Conservation (phyloP, 2,888 invertebrate genomes). For the Homarus gammarus region DNA sequence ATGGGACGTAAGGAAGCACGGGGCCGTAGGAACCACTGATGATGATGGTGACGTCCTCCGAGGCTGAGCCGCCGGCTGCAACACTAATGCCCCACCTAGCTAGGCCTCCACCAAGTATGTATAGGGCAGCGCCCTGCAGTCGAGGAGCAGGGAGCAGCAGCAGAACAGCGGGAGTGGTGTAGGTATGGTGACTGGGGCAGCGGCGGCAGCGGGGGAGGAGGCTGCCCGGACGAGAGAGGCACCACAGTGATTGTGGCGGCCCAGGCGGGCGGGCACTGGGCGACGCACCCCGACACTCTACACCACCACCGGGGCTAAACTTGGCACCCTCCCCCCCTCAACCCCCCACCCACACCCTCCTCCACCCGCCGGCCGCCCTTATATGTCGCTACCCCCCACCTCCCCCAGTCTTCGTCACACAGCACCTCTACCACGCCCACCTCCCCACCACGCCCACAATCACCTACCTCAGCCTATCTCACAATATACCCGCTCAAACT, state of each 20-base stretch:
- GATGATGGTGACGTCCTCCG: background rate
- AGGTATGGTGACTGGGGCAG: conserved; percentile 22
- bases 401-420: conserved; percentile 26
- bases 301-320: conserved; percentile 69
- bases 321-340: conserved; percentile 58
- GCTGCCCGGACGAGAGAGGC: conserved; percentile 59
- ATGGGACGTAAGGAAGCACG: conserved; percentile 76
- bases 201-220: conserved; percentile 15
- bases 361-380: conserved; percentile 50
- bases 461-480: background rate
- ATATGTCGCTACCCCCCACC: conserved; percentile 51
- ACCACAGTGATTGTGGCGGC: conserved; percentile 58
- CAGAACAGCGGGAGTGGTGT: background rate
- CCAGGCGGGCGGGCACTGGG: conserved; percentile 54
- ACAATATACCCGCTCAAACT: background rate
- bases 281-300: conserved; percentile 66
- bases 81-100: background rate
- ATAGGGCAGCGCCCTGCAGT: background rate
- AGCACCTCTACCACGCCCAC: conserved; percentile 33
- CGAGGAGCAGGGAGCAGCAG: background rate
- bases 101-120: conserved; percentile 6
- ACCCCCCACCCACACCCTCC: conserved; percentile 17
- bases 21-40: conserved; percentile 63
- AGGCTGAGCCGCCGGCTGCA: background rate
- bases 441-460: conserved; percentile 21